Base-by-base conservation (phyloP, 2,797 vertebrate genomes). In the Lepilemur ruficaudatus region DNA sequence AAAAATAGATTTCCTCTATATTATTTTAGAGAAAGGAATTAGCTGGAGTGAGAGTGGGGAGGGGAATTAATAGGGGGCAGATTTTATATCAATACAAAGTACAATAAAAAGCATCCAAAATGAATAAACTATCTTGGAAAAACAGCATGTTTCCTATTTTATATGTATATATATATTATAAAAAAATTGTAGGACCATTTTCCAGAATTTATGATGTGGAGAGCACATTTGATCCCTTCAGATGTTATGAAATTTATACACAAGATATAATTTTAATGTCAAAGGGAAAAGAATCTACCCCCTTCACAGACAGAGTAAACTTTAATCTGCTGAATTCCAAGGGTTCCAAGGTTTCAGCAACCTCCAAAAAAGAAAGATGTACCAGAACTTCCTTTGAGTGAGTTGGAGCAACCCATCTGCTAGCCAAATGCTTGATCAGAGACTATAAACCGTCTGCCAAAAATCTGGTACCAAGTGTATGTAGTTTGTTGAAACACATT, bases 341-440 rank as follows among this genome's bases (percentile, higher is more conserved):
- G 25, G 41, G 22, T 78, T 91, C 75, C 76, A 61, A 79, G 35
- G 70, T 50, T 59, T 67, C 23, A 91, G 67, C 30, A 76, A 72
- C n/a, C 25, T 94, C 75, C n/a, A 69, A 35, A 89, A 80, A 4
- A 70, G 89, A 83, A 95, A 78, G 46, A 57, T 65, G 35, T 35
- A 83, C 23, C 41, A 72, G 72, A 88, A 91, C 4, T 2, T 70
- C 38, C 30, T 84, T 35, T 61, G 38, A 70, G 13, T 25, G 48
- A 7, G 46, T 17, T 30, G 15, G 12, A 4, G 22, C 7, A 80
- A 67, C 32, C 14, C 75, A 96, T 93, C 69, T 96, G 93, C 12
- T 69, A 32, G 46, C 83, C 95, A 96, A 91, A 97, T 96, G 89
- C 79, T 95, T 95, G 59, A 75, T 73, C 81, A 91, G 78, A 79